Conservation (phyloP, 1,140 invertebrate species). For the Anthonomus grandis region DNA sequence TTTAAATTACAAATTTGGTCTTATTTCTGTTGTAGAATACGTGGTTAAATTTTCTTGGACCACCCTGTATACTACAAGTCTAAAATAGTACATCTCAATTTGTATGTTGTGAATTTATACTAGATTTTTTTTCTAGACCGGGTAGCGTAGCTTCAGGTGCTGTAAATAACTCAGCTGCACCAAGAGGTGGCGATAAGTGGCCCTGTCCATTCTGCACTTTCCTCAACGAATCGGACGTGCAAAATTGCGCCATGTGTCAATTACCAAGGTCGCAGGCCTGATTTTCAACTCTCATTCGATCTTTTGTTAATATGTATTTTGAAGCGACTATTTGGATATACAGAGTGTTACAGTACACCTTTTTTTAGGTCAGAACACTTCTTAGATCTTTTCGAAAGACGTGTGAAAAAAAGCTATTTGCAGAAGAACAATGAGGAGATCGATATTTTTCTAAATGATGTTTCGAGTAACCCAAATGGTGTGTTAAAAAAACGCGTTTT, state of each 20-base stretch:
- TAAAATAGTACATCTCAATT: too few relatives aligned
- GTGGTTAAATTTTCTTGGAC: too few relatives aligned
- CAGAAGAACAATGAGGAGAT: too few relatives aligned
- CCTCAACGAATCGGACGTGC: conserved; percentile 72
- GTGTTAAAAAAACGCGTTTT: background rate
- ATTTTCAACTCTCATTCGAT: background rate
- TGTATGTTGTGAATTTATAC: too few relatives aligned
- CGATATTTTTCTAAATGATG: conserved; percentile 3
- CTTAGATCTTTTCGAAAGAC: background rate
- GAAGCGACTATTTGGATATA: background rate
- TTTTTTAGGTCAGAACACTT: background rate
- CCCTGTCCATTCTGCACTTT: conserved; percentile 92
- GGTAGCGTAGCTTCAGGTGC: conserved; percentile 46
- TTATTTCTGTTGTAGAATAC: too few relatives aligned
- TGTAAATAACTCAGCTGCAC: conserved; percentile 38
- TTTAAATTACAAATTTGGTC: too few relatives aligned
- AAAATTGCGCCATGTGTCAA: conserved; percentile 88
- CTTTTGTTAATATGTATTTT: background rate
- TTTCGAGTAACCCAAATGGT: background rate
- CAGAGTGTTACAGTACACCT: background rate
- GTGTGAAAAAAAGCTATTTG: background rate
- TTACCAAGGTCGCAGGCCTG: conserved; percentile 59
- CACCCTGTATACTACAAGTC: too few relatives aligned
- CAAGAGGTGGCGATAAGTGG: conserved; percentile 62
- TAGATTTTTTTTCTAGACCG: conserved; percentile 36